These are phyloP conservation scores for Lepus americanus DNA, from an alignment of 2,113 vertebrate species.

Conservation along the genomic window DNA sequence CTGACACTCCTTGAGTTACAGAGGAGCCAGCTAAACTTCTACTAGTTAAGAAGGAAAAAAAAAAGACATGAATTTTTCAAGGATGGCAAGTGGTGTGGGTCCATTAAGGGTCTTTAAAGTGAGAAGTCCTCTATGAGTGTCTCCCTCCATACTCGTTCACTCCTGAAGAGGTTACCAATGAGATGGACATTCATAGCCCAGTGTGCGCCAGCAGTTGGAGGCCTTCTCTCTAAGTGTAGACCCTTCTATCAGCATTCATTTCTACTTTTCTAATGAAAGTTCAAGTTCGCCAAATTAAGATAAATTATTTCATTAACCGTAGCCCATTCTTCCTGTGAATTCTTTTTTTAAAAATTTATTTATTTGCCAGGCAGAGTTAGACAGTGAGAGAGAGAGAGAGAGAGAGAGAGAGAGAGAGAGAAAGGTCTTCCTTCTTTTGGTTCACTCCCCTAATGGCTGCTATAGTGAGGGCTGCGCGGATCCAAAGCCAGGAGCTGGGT, in stretches of 20 bases:
- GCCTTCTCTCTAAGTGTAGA: background rate
- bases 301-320: background rate
- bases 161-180: background rate
- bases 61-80: background rate
- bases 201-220: background rate
- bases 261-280: background rate
- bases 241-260: background rate
- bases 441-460: no score
- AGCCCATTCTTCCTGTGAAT: background rate
- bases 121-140: accelerated
- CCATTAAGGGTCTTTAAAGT: background rate
- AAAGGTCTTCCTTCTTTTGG: no score
- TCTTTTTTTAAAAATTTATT: no score
- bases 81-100: background rate
- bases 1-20: constrained; percentile 52
- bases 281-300: background rate
- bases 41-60: background rate
- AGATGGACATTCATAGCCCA: background rate
- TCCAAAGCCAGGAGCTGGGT: no score
- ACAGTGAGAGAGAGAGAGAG: no score
- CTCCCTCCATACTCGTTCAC: background rate
- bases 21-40: constrained; percentile 59
- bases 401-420: no score
- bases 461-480: no score
- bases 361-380: no score